These are phyloP conservation scores for Sycophaga agraensis DNA, from an alignment of 1,140 invertebrate species.

Conservation along the genomic window DNA sequence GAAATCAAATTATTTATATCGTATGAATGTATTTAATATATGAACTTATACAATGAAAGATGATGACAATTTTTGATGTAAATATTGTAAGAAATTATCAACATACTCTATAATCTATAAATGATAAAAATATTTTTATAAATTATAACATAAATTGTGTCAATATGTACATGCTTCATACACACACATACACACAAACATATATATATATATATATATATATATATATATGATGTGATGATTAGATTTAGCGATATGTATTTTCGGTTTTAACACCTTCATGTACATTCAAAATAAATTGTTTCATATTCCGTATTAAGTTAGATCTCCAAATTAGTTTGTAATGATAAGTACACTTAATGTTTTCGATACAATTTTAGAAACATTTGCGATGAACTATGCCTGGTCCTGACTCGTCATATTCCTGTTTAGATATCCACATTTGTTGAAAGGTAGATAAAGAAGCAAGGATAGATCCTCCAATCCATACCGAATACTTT, in stretches of 20 bases:
- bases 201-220: too few species aligned
- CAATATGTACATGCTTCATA: too few species aligned
- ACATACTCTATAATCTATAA: not conserved
- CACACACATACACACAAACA: too few species aligned
- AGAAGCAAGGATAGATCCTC: slow-evolving; percentile 83
- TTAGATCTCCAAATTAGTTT: too few species aligned
- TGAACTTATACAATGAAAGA: slow-evolving; percentile 15
- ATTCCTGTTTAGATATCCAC: slow-evolving; percentile 90
- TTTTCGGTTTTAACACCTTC: too few species aligned
- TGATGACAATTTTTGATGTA: slow-evolving; percentile 2
- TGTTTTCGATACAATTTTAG: slow-evolving; percentile 61
- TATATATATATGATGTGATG: not conserved
- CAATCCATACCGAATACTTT: too few species aligned
- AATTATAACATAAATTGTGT: too few species aligned
- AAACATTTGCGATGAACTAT: slow-evolving; percentile 86
- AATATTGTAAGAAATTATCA: slow-evolving; percentile 6
- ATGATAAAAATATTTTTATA: slow-evolving; percentile 1
- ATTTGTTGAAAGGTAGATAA: slow-evolving; percentile 89
- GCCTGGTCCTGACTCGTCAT: slow-evolving; percentile 80
- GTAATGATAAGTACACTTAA: too few species aligned
- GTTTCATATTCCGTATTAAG: too few species aligned
- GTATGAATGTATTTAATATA: slow-evolving; percentile 9
- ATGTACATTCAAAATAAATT: too few species aligned
- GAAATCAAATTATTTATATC: not conserved
- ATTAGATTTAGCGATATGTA: too few species aligned